Evolutionary conservation across 2,113 vertebrate species (phyloP), one percentile per base, ranked within the genome.

Genomic region (Nycticebus coucang): DNA sequence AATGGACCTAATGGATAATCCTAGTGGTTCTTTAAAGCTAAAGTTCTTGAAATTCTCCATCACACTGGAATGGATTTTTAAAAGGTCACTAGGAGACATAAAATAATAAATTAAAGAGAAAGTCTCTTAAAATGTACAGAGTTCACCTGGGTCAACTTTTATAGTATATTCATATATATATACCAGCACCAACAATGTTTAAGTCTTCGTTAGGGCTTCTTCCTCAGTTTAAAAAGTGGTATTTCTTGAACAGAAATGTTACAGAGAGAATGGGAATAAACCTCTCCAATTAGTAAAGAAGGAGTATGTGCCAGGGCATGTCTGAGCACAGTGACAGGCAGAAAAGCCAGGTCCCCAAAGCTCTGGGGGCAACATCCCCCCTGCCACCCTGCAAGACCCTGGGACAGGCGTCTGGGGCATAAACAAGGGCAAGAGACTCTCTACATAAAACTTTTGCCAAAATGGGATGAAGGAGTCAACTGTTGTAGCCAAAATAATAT

Each of bases 401-500:
- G 17, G 62, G 21, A 64, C 55, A 60, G 53, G 37, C 35, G 22
- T 82, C 64, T 74, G 64, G 30, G 55, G 69, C 41, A 79, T 93
- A 86, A 83, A 91, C 10, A 92, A 93, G 86, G 66, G 60, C 64
- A 85, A 62, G 50, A 96, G 72, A 86, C 35, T 64, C 30, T 78
- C 45, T 77, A 64, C 50, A 55, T 66, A 83, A 95, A 83, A 93
- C 8, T 57, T 95, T 91, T 86, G 91, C 89, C 94, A 95, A 86
- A 86, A 83, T 3, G 89, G 82, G 75, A 89, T 50, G 74, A 96
- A 89, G 69, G 45, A 86, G 92, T 86, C 91, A 96, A 72, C 68
- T 64, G n/a, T 26, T 91, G 68, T 26, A 78, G 96, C 91, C 97
- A 97, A 94, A 91, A 55, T 77, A 95, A 86, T 93, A 96, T 94